Base-by-base conservation (phyloP, 2,888 invertebrate species). In the Polymixis flavicincta region DNA sequence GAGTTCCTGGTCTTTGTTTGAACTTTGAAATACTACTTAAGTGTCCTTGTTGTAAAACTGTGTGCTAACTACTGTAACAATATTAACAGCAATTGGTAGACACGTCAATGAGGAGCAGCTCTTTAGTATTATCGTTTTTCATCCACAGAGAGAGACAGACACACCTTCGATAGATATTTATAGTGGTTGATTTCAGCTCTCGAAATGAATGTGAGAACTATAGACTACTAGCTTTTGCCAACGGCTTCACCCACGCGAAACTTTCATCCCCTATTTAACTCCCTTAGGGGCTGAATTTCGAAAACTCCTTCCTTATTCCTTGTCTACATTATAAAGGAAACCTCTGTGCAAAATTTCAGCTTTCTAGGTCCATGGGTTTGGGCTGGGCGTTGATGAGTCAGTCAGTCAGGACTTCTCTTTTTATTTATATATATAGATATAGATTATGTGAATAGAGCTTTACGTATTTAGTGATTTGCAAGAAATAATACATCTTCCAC, bases 401-500 rank as follows among this genome's bases (percentile, higher is more conserved):
- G n/a, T n/a, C n/a, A n/a, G n/a, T n/a, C n/a, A n/a, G n/a, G n/a
- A n/a, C n/a, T n/a, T n/a, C n/a, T n/a, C n/a, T n/a, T n/a, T n/a
- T n/a, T n/a, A n/a, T n/a, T n/a, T n/a, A n/a, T n/a, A n/a, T n/a
- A n/a, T n/a, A n/a, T n/a, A n/a, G n/a, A n/a, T n/a, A n/a, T n/a
- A n/a, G n/a, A n/a, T n/a, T n/a, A n/a, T n/a, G 14, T 45, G 22
- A 2, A 55, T 17, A 45, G 6, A 13, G 42, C 61, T 42, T 70
- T 61, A 50, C 4, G 22, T 59, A 19, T 50, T 55, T 37, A 66
- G n/a, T 70, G 32, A 75, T 78, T 70, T 55, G 50, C 59, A 54
- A 74, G 50, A 78, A 64, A 67, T 59, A 54, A 52, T 37, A 52
- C 55, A 67, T 65, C 28, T 37, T 19, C 22, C 32, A 32, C 25